phyloP scores from a whole-genome alignment of 2,888 invertebrate species.

The Drosophila recens region DNA sequence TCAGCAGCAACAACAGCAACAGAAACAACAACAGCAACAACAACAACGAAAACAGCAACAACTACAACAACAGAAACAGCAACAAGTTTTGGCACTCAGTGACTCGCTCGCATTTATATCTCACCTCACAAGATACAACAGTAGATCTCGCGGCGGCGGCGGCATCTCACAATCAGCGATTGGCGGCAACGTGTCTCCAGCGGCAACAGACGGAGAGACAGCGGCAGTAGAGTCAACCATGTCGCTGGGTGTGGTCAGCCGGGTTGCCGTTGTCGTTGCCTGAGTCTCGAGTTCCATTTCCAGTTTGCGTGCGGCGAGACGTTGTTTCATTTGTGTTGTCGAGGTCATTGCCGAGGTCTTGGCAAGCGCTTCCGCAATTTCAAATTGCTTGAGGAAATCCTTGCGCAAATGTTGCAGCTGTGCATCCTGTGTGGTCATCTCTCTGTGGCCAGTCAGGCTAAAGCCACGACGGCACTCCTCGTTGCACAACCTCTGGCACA shows the following conservation, averaged over 20 bases:
- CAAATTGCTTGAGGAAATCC: conserved; percentile 85
- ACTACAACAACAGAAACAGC: conserved; percentile 26
- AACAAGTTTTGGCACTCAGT: conserved; percentile 54
- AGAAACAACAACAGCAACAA: conserved; percentile 30
- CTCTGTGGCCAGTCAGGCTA: conserved; percentile 54
- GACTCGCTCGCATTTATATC: conserved; percentile 54
- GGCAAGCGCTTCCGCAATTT: conserved; percentile 87
- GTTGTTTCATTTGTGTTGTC: conserved; percentile 86
- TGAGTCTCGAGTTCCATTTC: conserved; percentile 86
- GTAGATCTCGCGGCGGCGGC: conserved; percentile 88
- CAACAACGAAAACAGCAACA: conserved; percentile 20
- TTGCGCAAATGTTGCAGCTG: conserved; percentile 47
- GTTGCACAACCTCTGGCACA: conserved; percentile 82
- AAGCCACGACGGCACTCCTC: conserved; percentile 76
- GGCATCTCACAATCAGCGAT: conserved; percentile 85
- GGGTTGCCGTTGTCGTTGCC: conserved; percentile 33
- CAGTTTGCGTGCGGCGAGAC: conserved; percentile 87
- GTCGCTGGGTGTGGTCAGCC: conserved; percentile 51
- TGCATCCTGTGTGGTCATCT: conserved; percentile 50
- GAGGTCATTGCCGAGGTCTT: conserved; percentile 87
- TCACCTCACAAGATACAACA: conserved; percentile 89
- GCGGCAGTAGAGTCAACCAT: conserved; percentile 20
- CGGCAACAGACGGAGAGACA: conserved; percentile 57
- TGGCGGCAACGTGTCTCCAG: conserved; percentile 68
- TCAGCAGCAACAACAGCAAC: conserved; percentile 19